Conservation (phyloP, 35 echinoderm and acorn worm genomes). For the Nesometra sesokonis region DNA sequence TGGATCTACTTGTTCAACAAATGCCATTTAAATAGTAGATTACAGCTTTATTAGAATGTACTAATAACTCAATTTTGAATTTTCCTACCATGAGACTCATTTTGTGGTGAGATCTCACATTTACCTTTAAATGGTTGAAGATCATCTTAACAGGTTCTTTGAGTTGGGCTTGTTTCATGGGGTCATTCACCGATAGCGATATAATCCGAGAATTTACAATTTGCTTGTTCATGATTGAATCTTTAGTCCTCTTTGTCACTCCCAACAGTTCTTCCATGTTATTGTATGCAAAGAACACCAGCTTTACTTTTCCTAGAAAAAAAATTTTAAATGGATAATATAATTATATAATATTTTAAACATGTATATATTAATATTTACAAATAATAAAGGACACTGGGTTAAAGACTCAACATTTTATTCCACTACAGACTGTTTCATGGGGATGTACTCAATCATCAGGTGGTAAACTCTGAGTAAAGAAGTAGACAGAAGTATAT, state of each 20-base stretch:
- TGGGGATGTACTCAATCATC: too few species aligned
- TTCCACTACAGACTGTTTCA: too few species aligned
- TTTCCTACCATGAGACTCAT: too few species aligned
- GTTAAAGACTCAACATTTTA: too few species aligned
- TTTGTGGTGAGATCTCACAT: neutral
- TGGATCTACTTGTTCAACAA: too few species aligned
- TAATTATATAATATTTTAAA: neutral
- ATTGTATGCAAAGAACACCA: conserved; percentile 79
- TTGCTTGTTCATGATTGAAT: neutral
- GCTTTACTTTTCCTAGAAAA: conserved; percentile 50
- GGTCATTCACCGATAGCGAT: conserved; percentile 62
- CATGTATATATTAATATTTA: neutral
- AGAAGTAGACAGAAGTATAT: too few species aligned
- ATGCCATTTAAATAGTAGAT: too few species aligned
- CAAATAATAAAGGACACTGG: neutral
- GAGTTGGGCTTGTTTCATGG: conserved; percentile 13
- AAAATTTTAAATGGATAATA: neutral
- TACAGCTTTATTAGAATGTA: too few species aligned
- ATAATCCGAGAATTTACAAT: conserved; percentile 79
- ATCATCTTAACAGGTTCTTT: conserved; percentile 41
- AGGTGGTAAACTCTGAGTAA: too few species aligned
- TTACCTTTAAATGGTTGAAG: conserved; percentile 43
- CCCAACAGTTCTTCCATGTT: conserved; percentile 60
- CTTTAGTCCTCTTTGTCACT: neutral
- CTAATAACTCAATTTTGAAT: too few species aligned